phyloP scores from a whole-genome alignment of 2,113 vertebrate genomes.

The Spermophilus dauricus region DNA sequence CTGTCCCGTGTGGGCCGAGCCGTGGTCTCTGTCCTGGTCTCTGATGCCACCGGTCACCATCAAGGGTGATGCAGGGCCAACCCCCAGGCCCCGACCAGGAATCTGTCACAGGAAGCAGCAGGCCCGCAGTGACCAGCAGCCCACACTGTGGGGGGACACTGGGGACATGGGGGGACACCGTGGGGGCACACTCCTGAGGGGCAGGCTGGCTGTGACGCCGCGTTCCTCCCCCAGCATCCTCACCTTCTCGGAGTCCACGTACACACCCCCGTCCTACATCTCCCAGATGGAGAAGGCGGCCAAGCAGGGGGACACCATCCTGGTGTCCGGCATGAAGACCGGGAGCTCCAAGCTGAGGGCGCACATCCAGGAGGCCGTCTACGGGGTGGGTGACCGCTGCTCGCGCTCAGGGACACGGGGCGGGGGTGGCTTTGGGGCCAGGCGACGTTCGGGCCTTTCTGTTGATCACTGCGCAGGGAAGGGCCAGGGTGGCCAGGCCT shows the following conservation, averaged over 20 bases:
- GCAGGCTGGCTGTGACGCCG: too few species aligned
- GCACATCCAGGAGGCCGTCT: conserved; percentile 89
- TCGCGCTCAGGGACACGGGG: rapidly evolving
- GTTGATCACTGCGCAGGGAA: too few species aligned
- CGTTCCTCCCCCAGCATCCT: conserved; percentile 90
- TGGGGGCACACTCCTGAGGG: too few species aligned
- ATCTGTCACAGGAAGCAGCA: neutral
- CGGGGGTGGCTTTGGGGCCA: too few species aligned
- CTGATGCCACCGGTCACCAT: too few species aligned
- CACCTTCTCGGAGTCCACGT: conserved; percentile 96
- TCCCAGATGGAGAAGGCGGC: conserved; percentile 97
- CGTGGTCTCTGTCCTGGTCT: neutral
- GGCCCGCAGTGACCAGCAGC: neutral
- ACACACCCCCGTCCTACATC: conserved; percentile 95
- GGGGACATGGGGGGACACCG: too few species aligned
- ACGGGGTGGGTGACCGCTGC: conserved; percentile 84
- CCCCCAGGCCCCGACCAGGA: neutral
- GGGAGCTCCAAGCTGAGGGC: conserved; percentile 91
- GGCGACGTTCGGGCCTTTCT: too few species aligned
- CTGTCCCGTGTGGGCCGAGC: neutral
- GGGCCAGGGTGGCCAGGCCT: too few species aligned
- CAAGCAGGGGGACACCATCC: conserved; percentile 94
- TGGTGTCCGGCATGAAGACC: conserved; percentile 92
- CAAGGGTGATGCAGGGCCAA: neutral
- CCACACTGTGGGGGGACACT: too few species aligned